phyloP scores from a whole-genome alignment of 2,888 invertebrate genomes.

The Deroplatys truncata region DNA sequence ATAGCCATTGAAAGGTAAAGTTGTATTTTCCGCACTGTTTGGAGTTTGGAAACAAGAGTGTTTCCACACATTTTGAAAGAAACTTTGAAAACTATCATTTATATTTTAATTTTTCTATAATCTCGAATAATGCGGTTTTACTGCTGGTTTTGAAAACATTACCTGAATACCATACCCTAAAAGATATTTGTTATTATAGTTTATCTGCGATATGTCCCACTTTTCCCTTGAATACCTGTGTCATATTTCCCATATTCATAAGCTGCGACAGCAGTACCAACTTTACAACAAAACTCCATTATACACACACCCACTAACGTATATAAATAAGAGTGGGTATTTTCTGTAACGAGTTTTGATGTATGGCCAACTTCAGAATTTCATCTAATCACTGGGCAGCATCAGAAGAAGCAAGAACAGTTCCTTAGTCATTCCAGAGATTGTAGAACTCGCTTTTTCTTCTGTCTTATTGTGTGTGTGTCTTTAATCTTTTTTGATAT shows the following conservation, averaged over 20 bases:
- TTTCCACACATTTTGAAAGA: no score
- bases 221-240: neutral
- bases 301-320: neutral
- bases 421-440: conserved; percentile 2
- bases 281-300: conserved; percentile 6
- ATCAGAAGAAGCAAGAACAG: neutral
- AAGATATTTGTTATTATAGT: no score
- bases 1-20: no score
- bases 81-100: no score
- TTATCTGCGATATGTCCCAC: neutral
- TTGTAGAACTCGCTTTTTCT: neutral
- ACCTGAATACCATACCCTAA: no score
- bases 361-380: conserved; percentile 3
- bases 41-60: no score
- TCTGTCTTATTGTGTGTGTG: neutral
- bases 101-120: no score
- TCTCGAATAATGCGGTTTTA: no score
- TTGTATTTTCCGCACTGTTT: no score
- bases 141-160: no score
- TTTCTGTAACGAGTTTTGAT: neutral
- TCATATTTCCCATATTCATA: neutral
- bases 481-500: conserved; percentile 14
- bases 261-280: neutral
- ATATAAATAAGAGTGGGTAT: neutral
- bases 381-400: conserved; percentile 2